Percentiles rank a stretch among this genome's conserved stretches.
phyloP scores from a whole-genome alignment of 2,888 invertebrate species.

The Xestia sexstrigata region DNA sequence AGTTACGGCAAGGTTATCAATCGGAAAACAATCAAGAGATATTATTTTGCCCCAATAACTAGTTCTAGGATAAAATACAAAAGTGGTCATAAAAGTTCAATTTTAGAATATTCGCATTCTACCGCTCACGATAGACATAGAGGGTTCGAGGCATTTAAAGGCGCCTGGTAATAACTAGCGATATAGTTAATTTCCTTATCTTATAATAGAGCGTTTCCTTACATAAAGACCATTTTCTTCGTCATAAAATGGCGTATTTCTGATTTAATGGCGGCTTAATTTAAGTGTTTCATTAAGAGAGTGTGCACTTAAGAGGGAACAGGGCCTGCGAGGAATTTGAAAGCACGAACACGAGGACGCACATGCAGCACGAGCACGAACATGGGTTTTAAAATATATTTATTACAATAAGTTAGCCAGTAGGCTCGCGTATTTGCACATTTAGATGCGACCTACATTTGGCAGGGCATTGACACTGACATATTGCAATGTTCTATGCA shows the following conservation, averaged over 20 bases:
- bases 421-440: too few species aligned
- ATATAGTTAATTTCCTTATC: slow-evolving; percentile 9
- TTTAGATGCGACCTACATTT: too few species aligned
- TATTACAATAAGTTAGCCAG: too few species aligned
- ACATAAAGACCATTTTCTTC: not conserved
- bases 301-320: not conserved
- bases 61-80: not conserved
- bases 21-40: not conserved
- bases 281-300: not conserved
- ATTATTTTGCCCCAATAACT: not conserved
- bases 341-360: too few species aligned
- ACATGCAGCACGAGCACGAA: too few species aligned
- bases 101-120: slow-evolving; percentile 10
- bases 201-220: not conserved
- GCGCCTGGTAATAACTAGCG: not conserved
- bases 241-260: slow-evolving; percentile 15
- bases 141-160: not conserved
- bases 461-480: too few species aligned
- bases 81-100: not conserved
- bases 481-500: too few species aligned
- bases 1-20: not conserved
- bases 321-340: too few species aligned
- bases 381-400: too few species aligned
- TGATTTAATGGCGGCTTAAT: slow-evolving; percentile 5
- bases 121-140: not conserved